These are phyloP conservation scores for Macrostomum lignano DNA, from an alignment of 1,140 invertebrate genomes.

Conservation along the genomic window DNA sequence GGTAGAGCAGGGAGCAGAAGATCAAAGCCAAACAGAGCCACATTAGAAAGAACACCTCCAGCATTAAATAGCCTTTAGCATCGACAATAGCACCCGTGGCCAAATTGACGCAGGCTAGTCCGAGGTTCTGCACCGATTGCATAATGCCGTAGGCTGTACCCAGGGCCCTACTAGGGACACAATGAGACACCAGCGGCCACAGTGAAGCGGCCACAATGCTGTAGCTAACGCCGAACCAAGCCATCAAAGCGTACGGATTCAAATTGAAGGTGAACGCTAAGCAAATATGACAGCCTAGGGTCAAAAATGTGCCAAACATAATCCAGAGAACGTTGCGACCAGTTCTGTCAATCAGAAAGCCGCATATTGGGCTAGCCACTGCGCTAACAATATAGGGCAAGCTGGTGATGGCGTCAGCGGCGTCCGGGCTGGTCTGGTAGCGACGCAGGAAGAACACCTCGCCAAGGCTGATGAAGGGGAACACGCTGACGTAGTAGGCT, in stretches of 20 bases:
- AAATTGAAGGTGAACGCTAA: slow-evolving; percentile 25
- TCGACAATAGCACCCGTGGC: slow-evolving; percentile 62
- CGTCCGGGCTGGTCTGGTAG: slow-evolving; percentile 36
- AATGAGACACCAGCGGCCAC: slow-evolving; percentile 69
- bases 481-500: slow-evolving; percentile 72
- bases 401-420: slow-evolving; percentile 1
- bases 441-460: slow-evolving; percentile 35
- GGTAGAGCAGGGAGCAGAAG: not conserved
- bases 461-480: slow-evolving; percentile 60
- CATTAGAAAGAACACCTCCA: slow-evolving; percentile 69
- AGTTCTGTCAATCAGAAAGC: slow-evolving; percentile 56
- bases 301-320: slow-evolving; percentile 35
- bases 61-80: slow-evolving; percentile 48
- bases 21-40: slow-evolving; percentile 36
- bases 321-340: slow-evolving; percentile 71
- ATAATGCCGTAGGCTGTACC: slow-evolving; percentile 28
- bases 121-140: slow-evolving; percentile 75
- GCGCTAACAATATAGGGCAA: slow-evolving; percentile 48
- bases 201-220: slow-evolving; percentile 67
- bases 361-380: slow-evolving; percentile 58
- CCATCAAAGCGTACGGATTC: slow-evolving; percentile 50
- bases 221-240: slow-evolving; percentile 56
- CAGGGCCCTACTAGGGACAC: slow-evolving; percentile 34
- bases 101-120: slow-evolving; percentile 56
- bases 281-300: slow-evolving; percentile 37